Base-by-base conservation (phyloP, 2,888 invertebrate genomes). In the Drosophila nigritarsus region DNA sequence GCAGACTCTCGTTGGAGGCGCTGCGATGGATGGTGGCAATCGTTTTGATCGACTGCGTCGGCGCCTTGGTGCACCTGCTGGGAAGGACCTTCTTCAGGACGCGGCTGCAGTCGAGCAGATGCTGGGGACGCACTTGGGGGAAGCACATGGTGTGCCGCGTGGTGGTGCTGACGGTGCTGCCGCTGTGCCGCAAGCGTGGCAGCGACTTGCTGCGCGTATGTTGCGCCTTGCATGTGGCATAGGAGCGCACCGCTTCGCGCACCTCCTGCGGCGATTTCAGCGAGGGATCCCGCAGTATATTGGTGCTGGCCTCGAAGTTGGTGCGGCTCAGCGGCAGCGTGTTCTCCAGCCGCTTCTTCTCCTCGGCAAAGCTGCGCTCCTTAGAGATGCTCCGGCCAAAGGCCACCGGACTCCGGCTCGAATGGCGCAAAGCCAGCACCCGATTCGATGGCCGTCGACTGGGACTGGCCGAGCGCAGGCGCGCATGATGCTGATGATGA, bases 201-300 rank as follows among this genome's bases (percentile, higher is more conserved):
- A 93, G 78, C 6, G 92, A 93, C 75, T 93, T 94, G 71, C 92
- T 92, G 1, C 92, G 89, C 29, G 85, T 56, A 38, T 91, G 91
- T 3, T 91, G 91, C 5, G 85, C 82, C 54, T 87, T 83, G 61
- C 90, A 90, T 3, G 88, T 91, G 62, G 92, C 93, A 75, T 92
- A 92, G 0, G 92, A 93, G 66, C 93, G 94, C 63, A 93, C 92
- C 9, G 93, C 94, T 68, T 93, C 93, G 73, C 94, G 94, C 0
- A 95, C 95, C 86, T 95, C 95, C 32, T 94, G 94, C 0, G 95
- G 94, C 0, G 95, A 95, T 48, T 94, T 92, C 6, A 95, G 89
- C 64, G 94, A 95, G 0, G 95, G 94, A 38, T 95, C 93, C 3
- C 92, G 78, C 51, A 93, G 75, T 5, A 93, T 93, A 65, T 93